Evolutionary conservation across 2,888 invertebrate genomes (phyloP).

Genomic region (Drosophila imparisetae): DNA sequence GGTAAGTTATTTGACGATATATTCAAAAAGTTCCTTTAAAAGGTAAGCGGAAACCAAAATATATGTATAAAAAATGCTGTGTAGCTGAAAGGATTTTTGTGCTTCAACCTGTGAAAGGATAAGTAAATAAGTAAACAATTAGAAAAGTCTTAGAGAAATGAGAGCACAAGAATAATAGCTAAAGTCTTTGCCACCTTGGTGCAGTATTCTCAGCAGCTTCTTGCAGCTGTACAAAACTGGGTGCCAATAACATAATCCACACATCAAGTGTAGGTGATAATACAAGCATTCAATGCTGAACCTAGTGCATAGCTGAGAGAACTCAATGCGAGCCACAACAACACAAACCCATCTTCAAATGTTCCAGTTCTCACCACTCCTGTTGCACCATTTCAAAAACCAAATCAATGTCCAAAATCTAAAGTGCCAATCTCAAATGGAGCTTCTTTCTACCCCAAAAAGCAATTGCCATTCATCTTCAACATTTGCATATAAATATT

Average conservation of each 20-base stretch:
- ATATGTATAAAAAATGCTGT: neutral
- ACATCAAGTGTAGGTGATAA: neutral
- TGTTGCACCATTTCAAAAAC: neutral
- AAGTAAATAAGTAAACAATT: neutral
- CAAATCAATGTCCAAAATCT: slow-evolving; percentile 5
- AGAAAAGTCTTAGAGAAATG: neutral
- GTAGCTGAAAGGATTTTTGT: neutral
- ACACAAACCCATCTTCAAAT: neutral
- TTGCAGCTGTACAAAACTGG: neutral
- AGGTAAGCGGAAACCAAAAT: slow-evolving; percentile 18
- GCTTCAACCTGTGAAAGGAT: neutral
- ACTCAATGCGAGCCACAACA: neutral
- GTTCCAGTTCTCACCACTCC: neutral
- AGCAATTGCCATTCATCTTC: slow-evolving; percentile 21
- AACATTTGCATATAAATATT: slow-evolving; percentile 34
- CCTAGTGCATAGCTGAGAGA: neutral
- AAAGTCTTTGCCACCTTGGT: neutral
- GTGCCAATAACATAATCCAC: neutral
- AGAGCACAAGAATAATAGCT: neutral
- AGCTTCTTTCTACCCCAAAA: neutral
- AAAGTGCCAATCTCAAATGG: neutral
- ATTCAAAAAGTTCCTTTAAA: neutral
- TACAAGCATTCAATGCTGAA: too few species aligned
- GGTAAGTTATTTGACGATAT: slow-evolving; percentile 29
- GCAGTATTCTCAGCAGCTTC: neutral